These are phyloP conservation scores for Littorina saxatilis DNA, from an alignment of 1,140 invertebrate genomes.

Conservation along the genomic window DNA sequence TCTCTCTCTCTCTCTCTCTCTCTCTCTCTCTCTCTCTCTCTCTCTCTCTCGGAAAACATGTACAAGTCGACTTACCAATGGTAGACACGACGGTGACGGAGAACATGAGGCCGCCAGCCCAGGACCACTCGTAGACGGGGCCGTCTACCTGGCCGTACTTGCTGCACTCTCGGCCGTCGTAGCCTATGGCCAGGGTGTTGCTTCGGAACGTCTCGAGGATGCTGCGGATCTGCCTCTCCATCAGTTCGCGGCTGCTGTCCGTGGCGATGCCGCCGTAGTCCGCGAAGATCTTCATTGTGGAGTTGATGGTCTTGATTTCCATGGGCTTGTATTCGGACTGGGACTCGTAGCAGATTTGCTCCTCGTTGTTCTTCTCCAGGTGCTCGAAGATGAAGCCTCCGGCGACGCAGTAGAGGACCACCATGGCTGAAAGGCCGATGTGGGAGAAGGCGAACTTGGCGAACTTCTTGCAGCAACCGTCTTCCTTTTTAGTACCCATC, in stretches of 20 bases:
- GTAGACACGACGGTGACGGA: conserved; percentile 97
- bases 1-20: too few species aligned
- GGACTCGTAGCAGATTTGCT: conserved; percentile 65
- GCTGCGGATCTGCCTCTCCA: conserved; percentile 54
- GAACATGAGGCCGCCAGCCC: conserved; percentile 81
- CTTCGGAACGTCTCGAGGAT: conserved; percentile 68
- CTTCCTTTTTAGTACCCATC: conserved; percentile 50
- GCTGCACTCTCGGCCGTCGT: conserved; percentile 64
- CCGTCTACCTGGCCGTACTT: conserved; percentile 60
- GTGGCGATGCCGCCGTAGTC: conserved; percentile 54
- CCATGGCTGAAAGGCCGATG: conserved; percentile 92
- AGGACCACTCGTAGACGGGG: conserved; percentile 68
- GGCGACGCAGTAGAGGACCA: conserved; percentile 94
- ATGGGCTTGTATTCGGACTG: conserved; percentile 61
- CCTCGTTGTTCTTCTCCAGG: conserved; percentile 86
- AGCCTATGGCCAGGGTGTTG: conserved; percentile 68
- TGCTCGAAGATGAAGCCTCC: conserved; percentile 95
- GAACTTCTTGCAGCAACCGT: conserved; percentile 84
- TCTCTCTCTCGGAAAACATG: too few species aligned
- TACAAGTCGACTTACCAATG: conserved; percentile 97
- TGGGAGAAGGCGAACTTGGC: conserved; percentile 96
- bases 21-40: too few species aligned
- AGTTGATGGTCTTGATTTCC: conserved; percentile 63
- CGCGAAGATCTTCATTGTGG: conserved; percentile 55
- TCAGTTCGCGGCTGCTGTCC: conserved; percentile 42